Percentiles rank a stretch among this genome's conserved stretches.
Conservation (phyloP, 2,797 vertebrate genomes). For the Rhynchonycteris naso region DNA sequence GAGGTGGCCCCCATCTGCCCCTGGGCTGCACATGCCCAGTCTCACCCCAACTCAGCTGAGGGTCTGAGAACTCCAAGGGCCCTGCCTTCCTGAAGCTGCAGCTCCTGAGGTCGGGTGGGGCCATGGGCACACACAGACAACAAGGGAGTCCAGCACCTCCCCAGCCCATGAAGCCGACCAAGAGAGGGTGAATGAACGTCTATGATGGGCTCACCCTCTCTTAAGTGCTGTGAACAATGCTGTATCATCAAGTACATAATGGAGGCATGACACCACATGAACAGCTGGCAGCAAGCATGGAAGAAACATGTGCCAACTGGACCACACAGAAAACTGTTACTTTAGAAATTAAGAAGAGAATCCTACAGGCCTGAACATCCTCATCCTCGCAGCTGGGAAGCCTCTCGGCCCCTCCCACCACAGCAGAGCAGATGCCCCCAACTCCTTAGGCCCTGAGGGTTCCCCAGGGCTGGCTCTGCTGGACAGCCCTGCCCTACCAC, state of each 20-base stretch:
- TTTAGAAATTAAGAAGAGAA: constrained; percentile 8
- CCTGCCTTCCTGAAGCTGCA: not conserved
- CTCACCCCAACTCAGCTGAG: not conserved
- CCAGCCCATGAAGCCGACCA: not conserved
- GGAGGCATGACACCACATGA: not conserved
- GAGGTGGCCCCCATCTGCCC: not conserved
- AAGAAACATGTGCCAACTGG: not conserved
- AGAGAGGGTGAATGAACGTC: not conserved
- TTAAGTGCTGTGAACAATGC: not conserved
- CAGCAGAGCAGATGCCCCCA: not conserved
- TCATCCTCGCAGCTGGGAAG: not conserved
- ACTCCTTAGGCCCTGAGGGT: not conserved
- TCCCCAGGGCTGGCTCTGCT: not conserved
- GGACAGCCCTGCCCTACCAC: not conserved
- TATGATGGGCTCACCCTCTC: not conserved
- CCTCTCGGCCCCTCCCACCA: not conserved
- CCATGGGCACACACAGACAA: not conserved
- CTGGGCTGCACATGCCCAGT: not conserved
- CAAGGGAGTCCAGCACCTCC: not conserved
- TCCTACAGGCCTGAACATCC: not conserved
- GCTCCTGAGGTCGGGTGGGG: not conserved
- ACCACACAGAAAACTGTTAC: not conserved
- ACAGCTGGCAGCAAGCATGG: not conserved
- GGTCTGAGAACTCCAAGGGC: not conserved
- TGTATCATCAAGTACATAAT: not conserved